A percentile compares a stretch with the other conserved stretches of the same genome.
phyloP scores from a whole-genome alignment of 35 echinoderm and acorn worm species.

The Stichopus chloronotus region DNA sequence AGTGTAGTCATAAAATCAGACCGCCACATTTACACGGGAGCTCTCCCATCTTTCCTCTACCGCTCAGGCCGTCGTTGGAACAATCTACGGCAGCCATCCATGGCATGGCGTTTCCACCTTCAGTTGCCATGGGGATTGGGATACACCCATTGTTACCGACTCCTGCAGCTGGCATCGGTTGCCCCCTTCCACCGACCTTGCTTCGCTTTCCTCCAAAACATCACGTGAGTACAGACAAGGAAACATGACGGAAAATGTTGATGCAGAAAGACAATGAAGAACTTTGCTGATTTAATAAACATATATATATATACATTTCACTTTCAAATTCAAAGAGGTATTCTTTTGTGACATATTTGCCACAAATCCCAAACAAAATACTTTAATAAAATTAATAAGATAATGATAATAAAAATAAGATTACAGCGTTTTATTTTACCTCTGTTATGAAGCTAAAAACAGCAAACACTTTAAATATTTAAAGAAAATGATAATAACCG shows the following conservation, averaged over 20 bases:
- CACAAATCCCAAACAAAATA: not conserved
- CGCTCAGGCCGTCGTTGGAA: constrained; percentile 70
- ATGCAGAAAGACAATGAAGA: not conserved
- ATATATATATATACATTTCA: no score
- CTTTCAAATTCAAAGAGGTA: no score
- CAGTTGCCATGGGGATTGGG: constrained; percentile 37
- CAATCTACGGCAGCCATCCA: constrained; percentile 28
- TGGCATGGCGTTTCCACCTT: constrained; percentile 33
- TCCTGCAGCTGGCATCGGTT: constrained; percentile 21
- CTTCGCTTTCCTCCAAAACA: constrained; percentile 52
- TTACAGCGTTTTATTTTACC: not conserved
- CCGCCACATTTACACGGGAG: constrained; percentile 48
- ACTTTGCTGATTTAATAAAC: not conserved
- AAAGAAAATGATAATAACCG: no score
- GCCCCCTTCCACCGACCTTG: constrained; percentile 49
- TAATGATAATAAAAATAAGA: not conserved
- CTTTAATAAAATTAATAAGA: not conserved
- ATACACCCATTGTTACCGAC: constrained; percentile 25
- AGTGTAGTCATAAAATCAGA: constrained; percentile 49
- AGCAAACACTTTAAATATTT: no score
- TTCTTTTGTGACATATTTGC: not conserved
- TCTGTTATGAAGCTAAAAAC: not conserved
- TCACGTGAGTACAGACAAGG: constrained; percentile 59
- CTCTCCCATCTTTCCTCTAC: constrained; percentile 75
- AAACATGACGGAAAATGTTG: constrained; percentile 37